A percentile compares a stretch with the other conserved stretches of the same genome.
phyloP scores from a whole-genome alignment of 2,113 vertebrate genomes.

The Alligator sinensis region DNA sequence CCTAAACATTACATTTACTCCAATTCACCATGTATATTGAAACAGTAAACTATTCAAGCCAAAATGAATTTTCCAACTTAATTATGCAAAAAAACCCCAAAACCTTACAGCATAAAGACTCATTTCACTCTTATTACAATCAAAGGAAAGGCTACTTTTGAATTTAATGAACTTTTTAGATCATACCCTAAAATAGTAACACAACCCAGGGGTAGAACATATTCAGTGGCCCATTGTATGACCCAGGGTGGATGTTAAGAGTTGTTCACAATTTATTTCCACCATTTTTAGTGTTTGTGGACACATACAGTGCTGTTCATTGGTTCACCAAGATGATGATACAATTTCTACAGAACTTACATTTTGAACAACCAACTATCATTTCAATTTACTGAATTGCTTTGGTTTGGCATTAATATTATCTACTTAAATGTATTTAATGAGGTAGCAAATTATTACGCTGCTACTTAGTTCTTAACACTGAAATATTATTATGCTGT shows the following conservation, averaged over 20 bases:
- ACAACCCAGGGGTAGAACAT: neutral
- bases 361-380: neutral
- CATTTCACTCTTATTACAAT: neutral
- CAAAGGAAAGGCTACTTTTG: neutral
- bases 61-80: neutral
- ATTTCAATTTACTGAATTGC: neutral
- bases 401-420: neutral
- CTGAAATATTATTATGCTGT: neutral
- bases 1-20: neutral
- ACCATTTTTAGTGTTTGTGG: neutral
- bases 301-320: neutral
- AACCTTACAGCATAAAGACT: neutral
- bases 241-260: neutral
- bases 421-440: neutral
- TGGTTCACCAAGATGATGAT: neutral
- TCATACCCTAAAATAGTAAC: neutral
- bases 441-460: neutral
- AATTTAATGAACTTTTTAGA: neutral
- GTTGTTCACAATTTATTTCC: neutral
- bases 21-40: neutral
- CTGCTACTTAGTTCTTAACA: neutral
- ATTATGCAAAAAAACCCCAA: neutral
- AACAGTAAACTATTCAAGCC: neutral
- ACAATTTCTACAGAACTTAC: neutral
- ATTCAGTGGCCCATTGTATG: neutral